A percentile compares a stretch with the other conserved stretches of the same genome.
These are phyloP conservation scores for Tribolium madens DNA, from an alignment of 1,140 invertebrate species.

Conservation along the genomic window DNA sequence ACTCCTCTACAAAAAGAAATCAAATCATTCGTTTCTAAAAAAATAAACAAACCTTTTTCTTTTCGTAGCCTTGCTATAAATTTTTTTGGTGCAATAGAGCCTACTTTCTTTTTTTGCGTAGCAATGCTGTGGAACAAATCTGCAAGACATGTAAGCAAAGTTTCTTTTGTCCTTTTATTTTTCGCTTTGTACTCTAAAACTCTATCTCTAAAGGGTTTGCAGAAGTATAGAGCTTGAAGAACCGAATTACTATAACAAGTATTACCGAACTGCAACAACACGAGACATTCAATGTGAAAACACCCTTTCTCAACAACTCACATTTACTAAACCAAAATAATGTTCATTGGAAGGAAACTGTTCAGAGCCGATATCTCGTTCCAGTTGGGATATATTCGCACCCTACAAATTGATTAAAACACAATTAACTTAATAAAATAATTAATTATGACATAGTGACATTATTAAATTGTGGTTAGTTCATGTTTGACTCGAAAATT, in stretches of 20 bases:
- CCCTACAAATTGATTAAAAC: slow-evolving; percentile 75
- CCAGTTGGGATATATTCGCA: slow-evolving; percentile 97
- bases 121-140: slow-evolving; percentile 99
- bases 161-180: slow-evolving; percentile 98
- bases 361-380: slow-evolving; percentile 97
- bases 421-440: slow-evolving; percentile 32
- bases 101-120: slow-evolving; percentile 99
- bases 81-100: slow-evolving; percentile 99
- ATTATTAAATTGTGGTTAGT: slow-evolving; percentile 40
- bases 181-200: slow-evolving; percentile 98
- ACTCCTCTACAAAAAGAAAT: slow-evolving; percentile 84
- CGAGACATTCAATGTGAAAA: slow-evolving; percentile 44
- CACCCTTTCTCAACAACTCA: slow-evolving; percentile 69
- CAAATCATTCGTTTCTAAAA: slow-evolving; percentile 1
- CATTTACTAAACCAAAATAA: slow-evolving; percentile 98
- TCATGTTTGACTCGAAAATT: slow-evolving; percentile 41
- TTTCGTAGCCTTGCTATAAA: slow-evolving; percentile 98
- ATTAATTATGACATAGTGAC: slow-evolving; percentile 31
- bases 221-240: slow-evolving; percentile 99
- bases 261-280: slow-evolving; percentile 94
- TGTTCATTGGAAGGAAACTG: slow-evolving; percentile 98
- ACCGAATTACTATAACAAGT: slow-evolving; percentile 99
- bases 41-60: slow-evolving; percentile 87
- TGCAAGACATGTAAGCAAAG: slow-evolving; percentile 95
- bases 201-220: slow-evolving; percentile 98